Conservation (phyloP, 2,113 vertebrate genomes). For the Ahaetulla prasina region DNA sequence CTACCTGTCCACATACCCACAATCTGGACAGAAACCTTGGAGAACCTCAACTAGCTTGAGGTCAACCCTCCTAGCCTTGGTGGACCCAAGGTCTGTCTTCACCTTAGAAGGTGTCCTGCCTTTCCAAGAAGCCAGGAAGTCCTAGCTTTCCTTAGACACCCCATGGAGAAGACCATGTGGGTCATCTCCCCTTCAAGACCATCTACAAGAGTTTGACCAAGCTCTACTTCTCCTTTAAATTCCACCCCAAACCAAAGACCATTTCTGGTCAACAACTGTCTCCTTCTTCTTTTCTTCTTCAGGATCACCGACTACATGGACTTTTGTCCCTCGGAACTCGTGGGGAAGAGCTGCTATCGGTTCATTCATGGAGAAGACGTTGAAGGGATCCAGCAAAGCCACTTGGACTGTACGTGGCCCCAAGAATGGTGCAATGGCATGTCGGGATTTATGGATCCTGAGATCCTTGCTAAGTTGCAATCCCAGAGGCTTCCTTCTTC, state of each 20-base stretch:
- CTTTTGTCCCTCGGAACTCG: constrained; percentile 81
- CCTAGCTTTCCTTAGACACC: background rate
- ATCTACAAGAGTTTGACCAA: background rate
- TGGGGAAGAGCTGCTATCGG: constrained; percentile 87
- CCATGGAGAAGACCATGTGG: background rate
- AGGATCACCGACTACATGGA: constrained; percentile 92
- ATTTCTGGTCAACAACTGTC: background rate
- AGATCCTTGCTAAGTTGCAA: background rate
- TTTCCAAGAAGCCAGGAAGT: background rate
- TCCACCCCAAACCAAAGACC: too few relatives aligned
- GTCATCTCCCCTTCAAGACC: background rate
- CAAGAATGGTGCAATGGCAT: fast-evolving
- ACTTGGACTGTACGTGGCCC: constrained; percentile 75
- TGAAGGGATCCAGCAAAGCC: constrained; percentile 81
- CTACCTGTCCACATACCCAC: background rate
- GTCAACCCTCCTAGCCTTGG: background rate
- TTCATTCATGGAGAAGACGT: constrained; percentile 86
- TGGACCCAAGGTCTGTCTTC: background rate
- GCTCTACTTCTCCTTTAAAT: background rate
- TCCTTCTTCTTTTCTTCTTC: background rate
- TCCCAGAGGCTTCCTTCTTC: background rate
- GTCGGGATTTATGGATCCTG: background rate
- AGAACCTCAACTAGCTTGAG: background rate
- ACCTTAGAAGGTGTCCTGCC: background rate
- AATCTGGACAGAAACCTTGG: background rate